These are phyloP conservation scores for Philonicus albiceps DNA, from an alignment of 2,888 invertebrate species.

Conservation along the genomic window DNA sequence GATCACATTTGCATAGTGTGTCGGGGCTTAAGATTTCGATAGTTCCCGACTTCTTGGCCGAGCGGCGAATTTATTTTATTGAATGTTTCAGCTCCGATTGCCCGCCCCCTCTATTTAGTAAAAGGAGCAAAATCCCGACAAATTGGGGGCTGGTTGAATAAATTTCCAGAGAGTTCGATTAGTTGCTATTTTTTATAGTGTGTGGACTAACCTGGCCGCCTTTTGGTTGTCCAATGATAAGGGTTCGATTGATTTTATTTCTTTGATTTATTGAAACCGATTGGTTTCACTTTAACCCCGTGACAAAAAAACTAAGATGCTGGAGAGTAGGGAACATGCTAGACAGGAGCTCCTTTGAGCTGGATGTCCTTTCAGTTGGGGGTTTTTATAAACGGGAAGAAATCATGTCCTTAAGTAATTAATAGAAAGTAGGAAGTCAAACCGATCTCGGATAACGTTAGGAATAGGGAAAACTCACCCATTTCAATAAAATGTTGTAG, in stretches of 20 bases:
- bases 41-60: neutral
- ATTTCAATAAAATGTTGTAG: no score
- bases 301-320: neutral
- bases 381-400: neutral
- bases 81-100: neutral
- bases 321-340: neutral
- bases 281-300: neutral
- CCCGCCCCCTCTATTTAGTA: neutral
- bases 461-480: no score
- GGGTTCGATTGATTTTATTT: neutral
- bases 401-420: no score
- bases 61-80: neutral
- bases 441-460: no score
- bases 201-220: neutral
- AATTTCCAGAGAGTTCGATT: neutral
- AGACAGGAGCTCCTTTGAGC: neutral
- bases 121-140: neutral
- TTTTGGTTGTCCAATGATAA: neutral
- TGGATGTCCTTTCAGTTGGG: neutral
- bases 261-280: neutral
- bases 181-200: neutral
- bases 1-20: neutral
- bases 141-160: neutral
- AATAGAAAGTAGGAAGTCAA: no score
- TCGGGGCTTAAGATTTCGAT: neutral